Evolutionary conservation across 2,113 vertebrate species (phyloP).

Genomic region (Chascanopsetta lugubris): DNA sequence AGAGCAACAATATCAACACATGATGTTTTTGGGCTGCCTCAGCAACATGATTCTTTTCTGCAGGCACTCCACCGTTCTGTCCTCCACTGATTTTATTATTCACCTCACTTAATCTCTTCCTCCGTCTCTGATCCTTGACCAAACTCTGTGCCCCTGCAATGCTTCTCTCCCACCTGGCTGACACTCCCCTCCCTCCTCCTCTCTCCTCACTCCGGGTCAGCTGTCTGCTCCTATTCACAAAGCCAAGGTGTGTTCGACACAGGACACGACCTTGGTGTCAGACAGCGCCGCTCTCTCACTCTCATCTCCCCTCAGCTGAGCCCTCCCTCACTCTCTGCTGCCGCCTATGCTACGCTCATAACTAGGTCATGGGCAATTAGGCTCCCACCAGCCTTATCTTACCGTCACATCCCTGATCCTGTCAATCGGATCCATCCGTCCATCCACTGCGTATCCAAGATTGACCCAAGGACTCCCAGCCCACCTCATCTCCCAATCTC

Average conservation of each 20-base stretch:
- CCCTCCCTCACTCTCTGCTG: slow-evolving; percentile 29
- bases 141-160: slow-evolving; percentile 2
- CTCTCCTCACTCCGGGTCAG: slow-evolving; percentile 1
- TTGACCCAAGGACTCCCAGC: slow-evolving; percentile 50
- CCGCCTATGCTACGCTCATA: slow-evolving; percentile 48
- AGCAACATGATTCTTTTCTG: neutral
- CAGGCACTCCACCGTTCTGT: neutral
- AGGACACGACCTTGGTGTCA: slow-evolving; percentile 60
- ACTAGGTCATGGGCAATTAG: slow-evolving; percentile 65
- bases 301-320: slow-evolving; percentile 32
- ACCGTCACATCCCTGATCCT: slow-evolving; percentile 36
- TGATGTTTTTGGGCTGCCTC: neutral
- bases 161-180: neutral
- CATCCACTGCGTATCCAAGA: slow-evolving; percentile 22
- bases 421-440: slow-evolving; percentile 37
- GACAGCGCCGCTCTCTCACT: slow-evolving; percentile 18
- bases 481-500: slow-evolving; percentile 30
- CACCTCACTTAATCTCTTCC: slow-evolving; percentile 26
- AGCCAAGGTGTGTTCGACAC: slow-evolving; percentile 41
- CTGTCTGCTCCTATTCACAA: slow-evolving; percentile 35
- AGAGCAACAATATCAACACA: neutral
- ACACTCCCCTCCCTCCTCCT: neutral
- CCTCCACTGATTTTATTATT: slow-evolving; percentile 12
- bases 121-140: slow-evolving; percentile 26
- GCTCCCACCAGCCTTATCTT: slow-evolving; percentile 28